Base-by-base conservation (phyloP, 2,888 invertebrate species). In the Crematogaster levior region DNA sequence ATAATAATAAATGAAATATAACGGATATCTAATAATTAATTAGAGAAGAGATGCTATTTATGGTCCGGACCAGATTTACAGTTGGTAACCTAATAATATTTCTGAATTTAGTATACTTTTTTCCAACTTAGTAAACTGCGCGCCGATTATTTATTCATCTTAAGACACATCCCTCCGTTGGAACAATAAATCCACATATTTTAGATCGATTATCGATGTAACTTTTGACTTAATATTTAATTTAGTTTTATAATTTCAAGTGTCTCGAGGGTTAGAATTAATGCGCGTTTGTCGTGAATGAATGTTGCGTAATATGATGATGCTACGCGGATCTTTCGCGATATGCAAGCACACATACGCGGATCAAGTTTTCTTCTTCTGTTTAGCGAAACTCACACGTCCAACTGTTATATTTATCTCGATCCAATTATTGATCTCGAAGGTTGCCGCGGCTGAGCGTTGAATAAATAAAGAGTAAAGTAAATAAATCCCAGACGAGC, bases 401-500 rank as follows among this genome's bases (percentile, higher is more conserved):
- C 6, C 21, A 24, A 30, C 58, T n/a, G 43, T 56, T 77, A 68
- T 18, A 58, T 65, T 77, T 79, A 68, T 79, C 68, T 79, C 30
- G 34, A 79, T 68, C 66, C 30, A 24, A 46, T 68, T 77, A 77
- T 77, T 68, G 68, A 68, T 79, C 46, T 65, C 43, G 12, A 58
- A 77, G 43, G 56, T 7, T 56, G 43, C 9, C 21, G 21, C 24
- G 21, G 18, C 43, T 58, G 30, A 34, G n/a, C 37, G 21, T 3
- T 77, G 43, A 58, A 79, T 58, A 79, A 66, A 56, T 68, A 68
- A 79, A 27, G 34, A 7, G 18, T 46, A 40, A 46, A 56, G 46
- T 68, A 79, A 68, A 79, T 79, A 79, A 66, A 66, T 24, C 4
- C 40, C 10, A 21, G 27, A 40, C 15, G 40, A 12, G 9, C 30